Conservation (phyloP, 2,797 vertebrate species). For the Molothrus aeneus region DNA sequence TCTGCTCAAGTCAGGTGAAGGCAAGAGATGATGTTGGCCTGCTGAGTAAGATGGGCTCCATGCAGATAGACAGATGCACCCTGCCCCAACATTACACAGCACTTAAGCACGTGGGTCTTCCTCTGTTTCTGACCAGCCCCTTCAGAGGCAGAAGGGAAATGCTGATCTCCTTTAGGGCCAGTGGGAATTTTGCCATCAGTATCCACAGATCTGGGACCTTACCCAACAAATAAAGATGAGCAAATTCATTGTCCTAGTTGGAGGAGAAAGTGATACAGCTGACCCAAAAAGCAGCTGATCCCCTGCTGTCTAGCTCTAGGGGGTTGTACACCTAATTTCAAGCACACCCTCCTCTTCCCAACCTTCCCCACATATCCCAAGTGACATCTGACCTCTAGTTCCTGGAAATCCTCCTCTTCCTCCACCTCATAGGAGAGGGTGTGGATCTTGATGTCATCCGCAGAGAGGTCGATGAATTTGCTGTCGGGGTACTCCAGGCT, state of each 20-base stretch:
- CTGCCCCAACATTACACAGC: neutral
- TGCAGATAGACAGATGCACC: neutral
- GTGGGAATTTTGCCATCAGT: neutral
- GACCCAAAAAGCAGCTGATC: neutral
- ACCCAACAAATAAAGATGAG: neutral
- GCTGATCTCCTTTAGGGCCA: neutral
- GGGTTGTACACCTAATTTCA: neutral
- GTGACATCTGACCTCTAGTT: conserved; percentile 85
- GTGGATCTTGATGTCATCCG: conserved; percentile 88
- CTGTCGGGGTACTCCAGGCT: conserved; percentile 82
- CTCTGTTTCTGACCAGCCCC: neutral
- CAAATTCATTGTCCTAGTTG: rapidly evolving
- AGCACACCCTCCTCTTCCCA: neutral
- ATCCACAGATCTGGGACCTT: neutral
- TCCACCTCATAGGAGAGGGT: conserved; percentile 90
- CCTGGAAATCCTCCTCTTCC: conserved; percentile 91
- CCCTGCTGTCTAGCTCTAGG: neutral
- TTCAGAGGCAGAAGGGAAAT: neutral
- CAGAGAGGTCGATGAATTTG: conserved; percentile 85
- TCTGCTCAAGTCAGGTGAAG: neutral
- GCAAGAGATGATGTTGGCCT: neutral
- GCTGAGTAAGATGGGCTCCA: neutral
- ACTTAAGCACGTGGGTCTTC: neutral
- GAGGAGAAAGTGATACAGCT: neutral
- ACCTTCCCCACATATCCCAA: neutral